phyloP scores from a whole-genome alignment of 2,113 vertebrate species.

The Albula goreensis region DNA sequence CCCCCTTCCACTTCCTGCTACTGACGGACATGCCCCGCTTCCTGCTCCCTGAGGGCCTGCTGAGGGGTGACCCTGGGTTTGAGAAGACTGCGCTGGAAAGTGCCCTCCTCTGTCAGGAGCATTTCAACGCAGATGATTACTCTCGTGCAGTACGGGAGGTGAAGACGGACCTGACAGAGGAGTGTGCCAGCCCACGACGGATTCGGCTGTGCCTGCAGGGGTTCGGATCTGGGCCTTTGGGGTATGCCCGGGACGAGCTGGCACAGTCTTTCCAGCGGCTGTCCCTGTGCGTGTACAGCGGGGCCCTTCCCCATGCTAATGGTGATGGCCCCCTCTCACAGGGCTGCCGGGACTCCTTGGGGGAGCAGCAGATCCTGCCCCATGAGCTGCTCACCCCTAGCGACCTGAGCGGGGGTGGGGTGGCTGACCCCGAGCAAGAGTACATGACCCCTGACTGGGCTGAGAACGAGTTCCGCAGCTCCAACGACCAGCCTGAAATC shows the following conservation, averaged over 20 bases:
- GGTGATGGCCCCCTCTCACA: slow-evolving; percentile 49
- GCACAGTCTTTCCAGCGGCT: slow-evolving; percentile 71
- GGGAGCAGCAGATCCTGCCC: slow-evolving; percentile 49
- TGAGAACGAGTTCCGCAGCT: slow-evolving; percentile 72
- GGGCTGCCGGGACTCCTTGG: slow-evolving; percentile 70
- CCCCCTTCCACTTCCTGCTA: slow-evolving; percentile 90
- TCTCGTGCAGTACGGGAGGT: slow-evolving; percentile 90
- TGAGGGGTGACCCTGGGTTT: slow-evolving; percentile 75
- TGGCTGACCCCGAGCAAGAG: slow-evolving; percentile 72
- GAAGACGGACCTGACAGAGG: slow-evolving; percentile 82
- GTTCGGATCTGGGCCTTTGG: slow-evolving; percentile 40
- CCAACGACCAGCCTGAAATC: slow-evolving; percentile 76
- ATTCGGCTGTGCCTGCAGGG: slow-evolving; percentile 79
- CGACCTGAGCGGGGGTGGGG: slow-evolving; percentile 64
- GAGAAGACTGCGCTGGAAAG: slow-evolving; percentile 86
- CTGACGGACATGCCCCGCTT: slow-evolving; percentile 92
- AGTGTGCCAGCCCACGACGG: slow-evolving; percentile 82
- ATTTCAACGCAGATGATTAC: slow-evolving; percentile 91
- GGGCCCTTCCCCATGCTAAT: slow-evolving; percentile 55
- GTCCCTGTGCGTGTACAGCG: slow-evolving; percentile 72
- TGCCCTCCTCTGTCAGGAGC: slow-evolving; percentile 78
- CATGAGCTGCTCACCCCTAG: slow-evolving; percentile 48
- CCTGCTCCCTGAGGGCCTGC: slow-evolving; percentile 84
- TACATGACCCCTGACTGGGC: slow-evolving; percentile 91
- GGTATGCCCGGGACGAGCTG: slow-evolving; percentile 67